These are phyloP conservation scores for Yasuhikotakia modesta DNA, from an alignment of 2,797 vertebrate genomes.

Conservation along the genomic window DNA sequence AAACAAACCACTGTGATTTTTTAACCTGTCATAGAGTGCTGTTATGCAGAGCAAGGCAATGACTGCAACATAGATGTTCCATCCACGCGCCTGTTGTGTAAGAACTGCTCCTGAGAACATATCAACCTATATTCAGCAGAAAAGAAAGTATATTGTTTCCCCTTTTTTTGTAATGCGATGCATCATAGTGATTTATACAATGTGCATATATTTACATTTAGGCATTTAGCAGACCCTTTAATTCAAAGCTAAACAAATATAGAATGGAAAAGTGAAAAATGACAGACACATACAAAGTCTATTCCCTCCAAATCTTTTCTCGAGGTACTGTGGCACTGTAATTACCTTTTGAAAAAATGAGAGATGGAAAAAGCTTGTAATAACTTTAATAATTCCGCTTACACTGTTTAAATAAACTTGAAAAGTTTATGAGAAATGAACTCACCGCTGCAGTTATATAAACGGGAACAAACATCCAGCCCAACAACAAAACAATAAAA, in stretches of 20 bases:
- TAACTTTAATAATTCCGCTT: no score
- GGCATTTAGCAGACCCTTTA: no score
- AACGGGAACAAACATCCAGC: constrained; percentile 74
- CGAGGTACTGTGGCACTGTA: constrained; percentile 90
- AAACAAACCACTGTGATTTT: neutral
- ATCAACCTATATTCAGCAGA: constrained; percentile 78
- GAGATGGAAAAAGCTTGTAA: neutral
- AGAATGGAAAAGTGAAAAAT: constrained; percentile 86
- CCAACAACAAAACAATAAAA: constrained; percentile 78
- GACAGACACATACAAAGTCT: constrained; percentile 88
- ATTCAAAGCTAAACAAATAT: no score
- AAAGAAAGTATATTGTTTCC: neutral
- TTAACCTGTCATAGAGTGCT: constrained; percentile 82
- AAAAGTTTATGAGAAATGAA: constrained; percentile 1
- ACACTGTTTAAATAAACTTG: no score
- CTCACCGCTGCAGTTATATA: constrained; percentile 87
- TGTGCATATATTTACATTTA: no score
- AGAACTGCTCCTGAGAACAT: constrained; percentile 92
- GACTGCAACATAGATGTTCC: constrained; percentile 89
- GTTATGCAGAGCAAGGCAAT: constrained; percentile 85
- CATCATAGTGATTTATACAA: neutral
- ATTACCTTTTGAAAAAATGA: constrained; percentile 77
- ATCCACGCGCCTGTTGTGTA: constrained; percentile 89
- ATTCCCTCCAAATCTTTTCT: constrained; percentile 86
- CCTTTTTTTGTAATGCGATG: neutral